Percentiles rank a stretch among this genome's conserved stretches.
phyloP scores from a whole-genome alignment of 2,113 vertebrate species.

The Rhagologus leucostigma region DNA sequence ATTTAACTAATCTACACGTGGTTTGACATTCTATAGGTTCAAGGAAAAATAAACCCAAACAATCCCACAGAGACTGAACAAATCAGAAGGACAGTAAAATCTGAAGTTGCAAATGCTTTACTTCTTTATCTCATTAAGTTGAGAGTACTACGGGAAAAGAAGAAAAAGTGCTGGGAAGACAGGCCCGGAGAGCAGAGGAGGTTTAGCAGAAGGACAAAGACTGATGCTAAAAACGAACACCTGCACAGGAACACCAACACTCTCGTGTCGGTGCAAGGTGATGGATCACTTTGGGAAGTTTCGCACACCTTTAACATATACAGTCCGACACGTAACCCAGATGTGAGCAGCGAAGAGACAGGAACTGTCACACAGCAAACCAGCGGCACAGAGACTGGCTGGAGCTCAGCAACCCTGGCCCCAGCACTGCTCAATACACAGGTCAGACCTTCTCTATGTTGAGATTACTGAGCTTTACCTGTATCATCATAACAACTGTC shows the following conservation, averaged over 20 bases:
- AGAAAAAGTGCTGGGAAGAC: not conserved
- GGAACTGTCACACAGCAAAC: not conserved
- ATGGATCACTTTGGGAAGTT: not conserved
- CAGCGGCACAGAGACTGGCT: not conserved
- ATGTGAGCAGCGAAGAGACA: not conserved
- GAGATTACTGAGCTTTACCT: not conserved
- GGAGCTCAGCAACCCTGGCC: not conserved
- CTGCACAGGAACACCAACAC: not conserved
- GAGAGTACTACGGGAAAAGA: not conserved
- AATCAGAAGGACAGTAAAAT: not conserved
- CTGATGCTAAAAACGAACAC: not conserved
- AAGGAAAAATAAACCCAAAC: not conserved
- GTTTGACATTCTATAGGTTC: not conserved
- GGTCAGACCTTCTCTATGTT: not conserved
- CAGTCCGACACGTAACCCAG: not conserved
- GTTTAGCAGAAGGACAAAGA: not conserved
- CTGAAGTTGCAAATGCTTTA: not conserved
- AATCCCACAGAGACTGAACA: not conserved
- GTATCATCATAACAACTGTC: not conserved
- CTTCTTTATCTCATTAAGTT: not conserved
- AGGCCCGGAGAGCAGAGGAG: not conserved
- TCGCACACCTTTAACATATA: not conserved
- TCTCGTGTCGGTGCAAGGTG: rapidly evolving
- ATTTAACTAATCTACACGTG: not conserved
- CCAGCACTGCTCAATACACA: not conserved